A percentile compares a stretch with the other conserved stretches of the same genome.
phyloP scores from a whole-genome alignment of 2,797 vertebrate genomes.

The Epinephelus malabaricus region DNA sequence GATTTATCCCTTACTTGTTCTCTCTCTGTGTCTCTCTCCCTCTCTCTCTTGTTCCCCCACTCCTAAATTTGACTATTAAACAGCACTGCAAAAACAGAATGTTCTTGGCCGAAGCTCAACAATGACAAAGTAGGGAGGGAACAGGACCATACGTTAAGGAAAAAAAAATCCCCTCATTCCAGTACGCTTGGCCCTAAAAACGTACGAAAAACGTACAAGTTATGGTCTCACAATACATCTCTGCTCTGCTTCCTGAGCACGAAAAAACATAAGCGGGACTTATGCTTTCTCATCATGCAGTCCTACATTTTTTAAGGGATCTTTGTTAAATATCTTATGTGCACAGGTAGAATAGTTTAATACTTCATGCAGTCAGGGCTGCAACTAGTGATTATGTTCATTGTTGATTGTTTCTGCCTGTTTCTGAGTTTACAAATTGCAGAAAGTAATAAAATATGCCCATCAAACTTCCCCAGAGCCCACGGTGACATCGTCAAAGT shows the following conservation, averaged over 20 bases:
- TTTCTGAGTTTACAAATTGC: not conserved
- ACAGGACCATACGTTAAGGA: slow-evolving; percentile 80
- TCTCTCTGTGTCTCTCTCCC: slow-evolving; percentile 67
- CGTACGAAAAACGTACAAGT: slow-evolving; percentile 9
- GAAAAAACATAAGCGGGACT: slow-evolving; percentile 24
- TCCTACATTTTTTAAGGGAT: slow-evolving; percentile 8
- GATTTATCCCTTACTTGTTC: slow-evolving; percentile 82
- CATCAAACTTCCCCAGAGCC: not conserved
- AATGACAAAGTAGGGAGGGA: slow-evolving; percentile 84
- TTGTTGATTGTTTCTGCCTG: not conserved
- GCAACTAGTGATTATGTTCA: not conserved
- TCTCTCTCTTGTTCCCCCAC: slow-evolving; percentile 70
- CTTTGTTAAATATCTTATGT: slow-evolving; percentile 15
- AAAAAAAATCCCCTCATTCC: slow-evolving; percentile 52
- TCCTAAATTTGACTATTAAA: slow-evolving; percentile 86
- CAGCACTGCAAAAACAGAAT: slow-evolving; percentile 86
- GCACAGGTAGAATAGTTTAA: not conserved
- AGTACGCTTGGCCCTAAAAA: slow-evolving; percentile 58
- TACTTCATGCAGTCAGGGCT: not conserved
- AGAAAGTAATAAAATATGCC: not conserved
- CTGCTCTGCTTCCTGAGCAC: slow-evolving; percentile 31
- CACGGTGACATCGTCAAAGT: not conserved
- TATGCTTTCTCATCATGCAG: not conserved
- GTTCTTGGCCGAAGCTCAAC: slow-evolving; percentile 87
- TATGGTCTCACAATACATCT: slow-evolving; percentile 23